A percentile compares a stretch with the other conserved stretches of the same genome.
Conservation (phyloP, 1,140 invertebrate species). For the Centruroides sculpturatus region DNA sequence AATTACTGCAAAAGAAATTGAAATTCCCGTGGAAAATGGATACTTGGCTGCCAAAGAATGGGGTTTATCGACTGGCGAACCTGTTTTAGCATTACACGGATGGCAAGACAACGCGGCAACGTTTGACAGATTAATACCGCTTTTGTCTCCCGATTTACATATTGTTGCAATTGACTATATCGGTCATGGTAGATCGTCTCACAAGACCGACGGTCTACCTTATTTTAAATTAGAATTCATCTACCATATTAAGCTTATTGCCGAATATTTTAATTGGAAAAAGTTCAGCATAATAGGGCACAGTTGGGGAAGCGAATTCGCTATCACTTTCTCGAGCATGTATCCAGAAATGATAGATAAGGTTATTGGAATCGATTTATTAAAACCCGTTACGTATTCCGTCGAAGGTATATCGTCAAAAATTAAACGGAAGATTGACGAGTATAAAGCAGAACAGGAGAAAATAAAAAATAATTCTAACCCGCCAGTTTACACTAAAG, state of each 20-base stretch:
- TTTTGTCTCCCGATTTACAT: slow-evolving; percentile 31
- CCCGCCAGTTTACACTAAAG: slow-evolving; percentile 11
- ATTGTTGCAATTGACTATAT: slow-evolving; percentile 31
- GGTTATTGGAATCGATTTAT: slow-evolving; percentile 32
- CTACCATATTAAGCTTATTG: slow-evolving; percentile 51
- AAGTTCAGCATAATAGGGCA: slow-evolving; percentile 40
- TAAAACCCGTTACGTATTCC: slow-evolving; percentile 30
- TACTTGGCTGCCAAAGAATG: slow-evolving; percentile 54
- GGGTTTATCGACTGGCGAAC: slow-evolving; percentile 42
- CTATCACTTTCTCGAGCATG: slow-evolving; percentile 23
- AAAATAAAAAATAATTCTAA: neutral
- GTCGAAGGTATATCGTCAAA: slow-evolving; percentile 1
- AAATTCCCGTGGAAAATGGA: slow-evolving; percentile 63
- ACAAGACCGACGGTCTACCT: slow-evolving; percentile 51
- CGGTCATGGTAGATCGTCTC: slow-evolving; percentile 61
- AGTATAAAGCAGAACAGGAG: slow-evolving; percentile 3
- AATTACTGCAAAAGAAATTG: slow-evolving; percentile 26
- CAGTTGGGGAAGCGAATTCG: slow-evolving; percentile 26
- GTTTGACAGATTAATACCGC: slow-evolving; percentile 60
- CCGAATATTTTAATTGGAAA: slow-evolving; percentile 61
- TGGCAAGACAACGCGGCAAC: slow-evolving; percentile 79
- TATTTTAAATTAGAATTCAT: slow-evolving; percentile 58
- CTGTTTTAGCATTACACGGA: slow-evolving; percentile 56
- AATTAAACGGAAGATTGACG: slow-evolving; percentile 5
- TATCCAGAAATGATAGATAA: slow-evolving; percentile 35